phyloP scores from a whole-genome alignment of 2,888 invertebrate genomes.

The Limnephilus auricula region DNA sequence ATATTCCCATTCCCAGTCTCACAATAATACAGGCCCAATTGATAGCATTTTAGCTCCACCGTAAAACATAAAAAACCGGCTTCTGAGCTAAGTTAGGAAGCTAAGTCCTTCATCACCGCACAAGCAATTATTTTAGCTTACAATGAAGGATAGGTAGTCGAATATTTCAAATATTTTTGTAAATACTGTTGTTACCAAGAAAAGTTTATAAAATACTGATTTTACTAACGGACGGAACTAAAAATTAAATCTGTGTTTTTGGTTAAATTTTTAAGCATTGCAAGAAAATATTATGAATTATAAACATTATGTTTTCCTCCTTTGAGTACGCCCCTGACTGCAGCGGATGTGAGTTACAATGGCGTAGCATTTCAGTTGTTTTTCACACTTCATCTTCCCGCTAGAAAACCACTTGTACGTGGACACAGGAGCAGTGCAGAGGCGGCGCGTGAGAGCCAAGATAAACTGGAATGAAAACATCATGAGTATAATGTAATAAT shows the following conservation, averaged over 20 bases:
- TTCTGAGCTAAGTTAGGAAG: no score
- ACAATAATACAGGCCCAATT: neutral
- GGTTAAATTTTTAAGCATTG: no score
- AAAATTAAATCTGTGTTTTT: neutral
- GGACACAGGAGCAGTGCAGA: constrained; percentile 12
- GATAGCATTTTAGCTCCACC: neutral
- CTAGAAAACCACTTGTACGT: constrained; percentile 35
- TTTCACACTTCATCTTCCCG: constrained; percentile 22
- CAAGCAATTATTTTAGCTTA: neutral
- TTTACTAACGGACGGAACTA: neutral
- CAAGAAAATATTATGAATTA: neutral
- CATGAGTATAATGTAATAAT: neutral
- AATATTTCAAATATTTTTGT: neutral
- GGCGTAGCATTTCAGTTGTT: constrained; percentile 38
- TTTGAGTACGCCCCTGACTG: constrained; percentile 5
- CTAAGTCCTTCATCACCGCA: neutral
- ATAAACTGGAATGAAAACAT: neutral
- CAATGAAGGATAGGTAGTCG: neutral
- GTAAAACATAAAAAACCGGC: neutral
- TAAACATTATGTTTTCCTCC: neutral
- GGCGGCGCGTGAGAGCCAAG: neutral
- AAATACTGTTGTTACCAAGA: neutral
- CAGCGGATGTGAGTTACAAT: constrained; percentile 46
- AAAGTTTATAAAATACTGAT: neutral
- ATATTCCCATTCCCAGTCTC: no score